Evolutionary conservation across 2,113 vertebrate genomes (phyloP).

Genomic region (Hoplias malabaricus): DNA sequence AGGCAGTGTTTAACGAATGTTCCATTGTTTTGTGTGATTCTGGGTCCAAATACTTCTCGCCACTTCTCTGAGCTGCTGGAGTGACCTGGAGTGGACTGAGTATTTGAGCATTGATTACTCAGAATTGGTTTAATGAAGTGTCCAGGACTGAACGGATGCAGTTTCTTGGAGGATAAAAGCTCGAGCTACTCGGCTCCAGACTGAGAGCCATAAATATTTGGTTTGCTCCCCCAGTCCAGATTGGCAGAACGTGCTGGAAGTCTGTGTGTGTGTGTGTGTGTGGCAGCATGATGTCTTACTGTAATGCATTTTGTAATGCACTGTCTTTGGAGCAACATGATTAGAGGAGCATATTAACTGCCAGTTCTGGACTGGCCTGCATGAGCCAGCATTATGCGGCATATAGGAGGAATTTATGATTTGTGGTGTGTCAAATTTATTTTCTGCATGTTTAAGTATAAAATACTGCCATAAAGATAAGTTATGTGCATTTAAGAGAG

Average conservation of each 20-base stretch:
- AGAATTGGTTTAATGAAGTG: neutral
- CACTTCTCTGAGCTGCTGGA: neutral
- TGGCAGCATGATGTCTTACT: conserved; percentile 12
- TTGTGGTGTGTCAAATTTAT: no score
- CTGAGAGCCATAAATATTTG: conserved; percentile 16
- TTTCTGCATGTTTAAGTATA: no score
- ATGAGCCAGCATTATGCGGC: no score
- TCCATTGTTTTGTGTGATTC: neutral
- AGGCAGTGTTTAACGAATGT: neutral
- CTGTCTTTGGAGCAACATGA: no score
- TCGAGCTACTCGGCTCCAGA: neutral
- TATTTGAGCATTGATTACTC: neutral
- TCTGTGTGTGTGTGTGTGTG: neutral
- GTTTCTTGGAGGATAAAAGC: neutral
- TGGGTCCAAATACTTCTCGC: neutral
- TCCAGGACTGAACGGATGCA: neutral
- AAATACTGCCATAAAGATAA: no score
- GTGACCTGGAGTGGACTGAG: neutral
- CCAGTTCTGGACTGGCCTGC: no score
- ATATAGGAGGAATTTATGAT: no score
- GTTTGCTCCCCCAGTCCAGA: neutral
- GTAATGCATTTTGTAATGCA: no score
- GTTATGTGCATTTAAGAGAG: no score
- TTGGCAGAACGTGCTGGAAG: neutral
- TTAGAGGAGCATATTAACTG: no score